Evolutionary conservation across 2,113 vertebrate species (phyloP), one percentile per base, ranked within the genome.

Genomic region (Hippocampus abdominalis): DNA sequence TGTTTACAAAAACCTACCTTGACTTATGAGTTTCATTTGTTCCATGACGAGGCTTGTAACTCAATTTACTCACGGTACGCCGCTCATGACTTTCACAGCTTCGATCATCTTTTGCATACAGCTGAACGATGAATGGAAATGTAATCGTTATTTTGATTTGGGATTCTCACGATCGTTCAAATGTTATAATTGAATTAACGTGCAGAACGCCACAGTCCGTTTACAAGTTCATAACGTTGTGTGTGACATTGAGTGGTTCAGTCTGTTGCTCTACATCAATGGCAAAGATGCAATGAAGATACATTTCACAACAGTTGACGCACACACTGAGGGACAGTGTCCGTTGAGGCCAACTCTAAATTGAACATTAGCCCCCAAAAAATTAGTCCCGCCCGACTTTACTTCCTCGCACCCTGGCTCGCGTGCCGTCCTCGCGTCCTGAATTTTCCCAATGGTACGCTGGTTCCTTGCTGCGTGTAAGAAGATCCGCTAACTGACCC

Each of bases 401-500:
- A 1, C 13, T 0, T 6, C 27, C 27, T 29, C 57, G 8, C 15
- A 16, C 15, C 15, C 25, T 27, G 11, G 23, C 54, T 27, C 15
- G 23, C 23, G 12, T 57, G 11, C 57, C 27, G 16, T 60, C 27
- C 57, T 36, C 7, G 5, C 16, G 15, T 60, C 27, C 27, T 60
- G 18, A 60, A 29, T 29, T 60, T 60, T 60, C 15, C 27, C 16
- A 29, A 18, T 16, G 27, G 8, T 32, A 29, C 16, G 4, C 27
- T 32, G 57, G 13, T 29, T 60, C 57, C 27, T 32, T 78, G 78
- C 75, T 78, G 21, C 49, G 21, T 79, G 85, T 76, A 77, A 86
- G 25, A 13, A 12, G 74, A 88, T 80, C 79, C 12, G 65, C 49
- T 49, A 23, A 42, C 60, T 83, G 80, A 80, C 72, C 72, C 49